A percentile compares a stretch with the other conserved stretches of the same genome.
These are phyloP conservation scores for Polydrusus pterygomalis DNA, from an alignment of 2,888 invertebrate genomes.

Conservation along the genomic window DNA sequence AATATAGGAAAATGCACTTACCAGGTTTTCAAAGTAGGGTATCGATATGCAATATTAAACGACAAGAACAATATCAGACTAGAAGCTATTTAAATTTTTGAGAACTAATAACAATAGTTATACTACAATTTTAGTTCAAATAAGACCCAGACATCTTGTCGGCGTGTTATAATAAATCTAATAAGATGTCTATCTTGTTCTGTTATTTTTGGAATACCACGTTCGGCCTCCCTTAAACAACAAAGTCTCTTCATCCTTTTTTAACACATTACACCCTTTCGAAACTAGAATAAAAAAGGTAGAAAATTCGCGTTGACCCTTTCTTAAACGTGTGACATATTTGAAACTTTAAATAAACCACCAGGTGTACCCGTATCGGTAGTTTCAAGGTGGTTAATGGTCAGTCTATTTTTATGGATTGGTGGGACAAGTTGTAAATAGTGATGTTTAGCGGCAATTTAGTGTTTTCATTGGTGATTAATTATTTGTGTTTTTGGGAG, in stretches of 20 bases:
- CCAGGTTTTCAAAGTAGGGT: no score
- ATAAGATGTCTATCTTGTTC: no score
- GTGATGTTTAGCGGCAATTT: neutral
- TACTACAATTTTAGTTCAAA: no score
- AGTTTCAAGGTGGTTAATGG: constrained; percentile 44
- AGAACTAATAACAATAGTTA: no score
- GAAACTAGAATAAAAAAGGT: constrained; percentile 38
- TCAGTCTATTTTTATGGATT: constrained; percentile 50
- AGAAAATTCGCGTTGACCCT: constrained; percentile 54
- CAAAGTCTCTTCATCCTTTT: constrained; percentile 23
- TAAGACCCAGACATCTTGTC: no score
- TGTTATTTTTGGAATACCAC: neutral
- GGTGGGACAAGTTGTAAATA: constrained; percentile 27
- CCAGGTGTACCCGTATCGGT: constrained; percentile 47
- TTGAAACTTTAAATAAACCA: constrained; percentile 46
- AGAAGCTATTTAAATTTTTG: no score
- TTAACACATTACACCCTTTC: constrained; percentile 3
- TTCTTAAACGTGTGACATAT: constrained; percentile 57
- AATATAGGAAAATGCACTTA: no score
- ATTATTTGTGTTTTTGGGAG: no score
- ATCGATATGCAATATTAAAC: no score
- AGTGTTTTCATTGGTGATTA: neutral
- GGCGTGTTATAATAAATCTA: no score
- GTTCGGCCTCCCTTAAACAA: constrained; percentile 45
- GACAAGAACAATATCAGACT: no score